Evolutionary conservation across 2,113 vertebrate species (phyloP), one percentile per base, ranked within the genome.

Genomic region (Pedetes capensis): DNA sequence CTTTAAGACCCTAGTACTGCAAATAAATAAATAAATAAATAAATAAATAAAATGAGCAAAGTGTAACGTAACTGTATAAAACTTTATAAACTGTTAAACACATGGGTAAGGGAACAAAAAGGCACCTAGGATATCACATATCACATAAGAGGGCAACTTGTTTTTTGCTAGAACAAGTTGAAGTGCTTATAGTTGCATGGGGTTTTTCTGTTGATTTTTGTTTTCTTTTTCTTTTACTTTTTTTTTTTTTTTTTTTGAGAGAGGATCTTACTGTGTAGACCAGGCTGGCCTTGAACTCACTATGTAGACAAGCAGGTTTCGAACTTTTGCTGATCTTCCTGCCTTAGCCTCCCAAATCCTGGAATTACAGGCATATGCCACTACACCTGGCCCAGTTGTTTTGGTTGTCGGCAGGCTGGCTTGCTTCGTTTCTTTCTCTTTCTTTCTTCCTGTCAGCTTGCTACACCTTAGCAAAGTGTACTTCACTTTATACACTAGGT

Each of bases 11-110:
- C 59, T 78, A n/a, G n/a, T n/a, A 17, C 51, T n/a, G 51, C 2
- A 53, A 78, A 89, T 75, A 83, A 42, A 85, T 32, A 27, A 59
- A 71, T 53, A 22, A 12, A 25, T 29, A 57, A 34, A 69, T 9
- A 51, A 59, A n/a, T 34, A 53, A 53, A 78, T 14, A 6, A 39
- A 34, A 34, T 16, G 34, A 39, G 11, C 32, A 27, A 91, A 78
- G 51, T 91, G 12, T 95, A 98, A 97, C 81, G 87, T 81, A 94
- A 96, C 82, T 97, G 97, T 96, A 95, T 88, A 98, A 98, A 96
- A 91, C 75, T 81, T 8, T 81, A 86, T 63, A 66, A 89, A 94
- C 11, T 88, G 39, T 13, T 92, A 69, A n/a, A 95, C 29, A 39
- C 39, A 82, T n/a, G 23, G 66, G 32, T 20, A 87, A 57, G 53